Conservation (phyloP, 2,113 vertebrate species). For the Elgaria multicarinata region DNA sequence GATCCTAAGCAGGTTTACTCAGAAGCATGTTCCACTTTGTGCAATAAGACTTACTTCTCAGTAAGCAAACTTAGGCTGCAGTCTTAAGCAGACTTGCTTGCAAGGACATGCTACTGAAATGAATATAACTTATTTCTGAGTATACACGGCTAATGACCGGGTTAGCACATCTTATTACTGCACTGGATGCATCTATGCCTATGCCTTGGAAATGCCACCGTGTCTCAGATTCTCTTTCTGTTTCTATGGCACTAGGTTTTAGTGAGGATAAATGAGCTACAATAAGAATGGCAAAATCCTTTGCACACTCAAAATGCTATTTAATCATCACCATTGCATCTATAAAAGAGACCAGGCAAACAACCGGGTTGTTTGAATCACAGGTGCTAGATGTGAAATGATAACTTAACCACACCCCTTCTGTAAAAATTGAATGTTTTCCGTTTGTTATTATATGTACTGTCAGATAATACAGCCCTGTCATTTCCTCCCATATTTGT, state of each 20-base stretch:
- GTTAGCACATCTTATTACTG: neutral
- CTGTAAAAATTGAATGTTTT: neutral
- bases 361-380: neutral
- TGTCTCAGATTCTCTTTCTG: neutral
- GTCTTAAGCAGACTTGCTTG: neutral
- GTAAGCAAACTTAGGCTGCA: neutral
- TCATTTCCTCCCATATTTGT: neutral
- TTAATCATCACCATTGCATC: neutral
- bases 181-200: neutral
- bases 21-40: neutral
- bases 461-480: neutral
- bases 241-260: neutral
- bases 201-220: neutral
- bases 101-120: neutral
- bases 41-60: neutral
- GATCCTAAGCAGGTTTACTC: neutral
- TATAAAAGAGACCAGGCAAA: neutral
- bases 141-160: neutral
- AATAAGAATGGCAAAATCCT: conserved; percentile 1
- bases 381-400: neutral
- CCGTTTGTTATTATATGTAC: neutral
- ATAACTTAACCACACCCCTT: neutral
- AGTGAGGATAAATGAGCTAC: neutral
- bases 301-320: neutral
- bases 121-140: neutral